Evolutionary conservation across 2,888 invertebrate species (phyloP).

Genomic region (Cryptophagus acutangulus): DNA sequence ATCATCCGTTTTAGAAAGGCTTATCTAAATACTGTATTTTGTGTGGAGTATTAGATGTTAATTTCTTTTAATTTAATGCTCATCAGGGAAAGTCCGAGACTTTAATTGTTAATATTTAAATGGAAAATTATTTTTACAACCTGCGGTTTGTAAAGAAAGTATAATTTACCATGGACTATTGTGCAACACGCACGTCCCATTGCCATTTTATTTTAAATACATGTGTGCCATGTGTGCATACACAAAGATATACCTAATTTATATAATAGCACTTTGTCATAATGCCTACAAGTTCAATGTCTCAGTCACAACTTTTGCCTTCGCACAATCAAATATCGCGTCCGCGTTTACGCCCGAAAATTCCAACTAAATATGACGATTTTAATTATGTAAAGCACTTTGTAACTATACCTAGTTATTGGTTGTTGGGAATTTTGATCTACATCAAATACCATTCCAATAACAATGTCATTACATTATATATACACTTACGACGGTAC

Average conservation of each 20-base stretch:
- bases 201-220: neutral
- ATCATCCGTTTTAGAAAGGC: constrained; percentile 1
- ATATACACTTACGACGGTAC: too few species aligned
- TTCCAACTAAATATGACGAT: constrained; percentile 1
- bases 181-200: constrained; percentile 7
- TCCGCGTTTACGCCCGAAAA: too few species aligned
- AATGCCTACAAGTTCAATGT: neutral
- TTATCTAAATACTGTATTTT: too few species aligned
- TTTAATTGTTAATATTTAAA: neutral
- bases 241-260: constrained; percentile 1
- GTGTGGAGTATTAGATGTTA: too few species aligned
- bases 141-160: constrained; percentile 5
- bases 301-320: constrained; percentile 1
- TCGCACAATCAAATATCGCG: too few species aligned
- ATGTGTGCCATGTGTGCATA: neutral
- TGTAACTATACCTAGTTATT: too few species aligned
- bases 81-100: neutral
- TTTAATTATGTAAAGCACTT: too few species aligned
- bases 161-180: constrained; percentile 9
- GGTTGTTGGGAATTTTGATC: too few species aligned
- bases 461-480: too few species aligned
- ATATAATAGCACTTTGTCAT: constrained; percentile 5
- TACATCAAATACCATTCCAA: too few species aligned
- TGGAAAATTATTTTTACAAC: neutral
- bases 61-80: too few species aligned